These are phyloP conservation scores for Canis aureus DNA, from an alignment of 2,113 vertebrate genomes.

Conservation along the genomic window DNA sequence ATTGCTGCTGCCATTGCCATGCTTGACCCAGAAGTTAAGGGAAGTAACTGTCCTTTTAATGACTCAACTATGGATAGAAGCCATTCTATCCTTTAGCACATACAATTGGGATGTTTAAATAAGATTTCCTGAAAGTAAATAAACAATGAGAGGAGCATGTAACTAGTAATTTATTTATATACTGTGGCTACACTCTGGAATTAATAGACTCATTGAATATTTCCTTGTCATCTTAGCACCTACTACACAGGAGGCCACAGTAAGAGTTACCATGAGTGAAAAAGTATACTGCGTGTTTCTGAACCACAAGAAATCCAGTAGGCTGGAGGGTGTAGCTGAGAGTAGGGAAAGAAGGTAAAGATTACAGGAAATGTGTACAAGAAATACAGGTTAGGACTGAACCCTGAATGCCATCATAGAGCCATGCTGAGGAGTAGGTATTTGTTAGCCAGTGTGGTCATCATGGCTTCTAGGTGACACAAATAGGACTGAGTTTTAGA, in stretches of 20 bases:
- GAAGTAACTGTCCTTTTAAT: background rate
- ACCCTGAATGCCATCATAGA: background rate
- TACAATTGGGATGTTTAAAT: background rate
- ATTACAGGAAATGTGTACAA: background rate
- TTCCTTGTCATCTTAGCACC: constrained; percentile 7
- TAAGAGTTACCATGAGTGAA: background rate
- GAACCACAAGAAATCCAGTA: background rate
- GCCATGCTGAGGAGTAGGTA: background rate
- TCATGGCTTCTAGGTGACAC: background rate
- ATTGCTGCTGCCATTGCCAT: background rate
- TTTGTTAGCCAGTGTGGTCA: background rate
- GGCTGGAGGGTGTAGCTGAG: background rate
- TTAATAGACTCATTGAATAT: background rate
- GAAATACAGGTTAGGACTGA: background rate
- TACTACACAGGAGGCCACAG: background rate
- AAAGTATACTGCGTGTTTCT: background rate
- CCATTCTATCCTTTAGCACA: background rate
- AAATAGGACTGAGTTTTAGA: background rate
- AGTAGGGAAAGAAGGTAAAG: background rate
- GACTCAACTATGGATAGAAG: background rate
- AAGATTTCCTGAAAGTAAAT: background rate
- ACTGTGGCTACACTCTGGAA: background rate
- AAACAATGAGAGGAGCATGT: background rate
- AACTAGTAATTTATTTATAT: background rate
- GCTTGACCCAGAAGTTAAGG: background rate